These are phyloP conservation scores for Hanleya hanleyi DNA, from an alignment of 2,888 invertebrate species.

Conservation along the genomic window DNA sequence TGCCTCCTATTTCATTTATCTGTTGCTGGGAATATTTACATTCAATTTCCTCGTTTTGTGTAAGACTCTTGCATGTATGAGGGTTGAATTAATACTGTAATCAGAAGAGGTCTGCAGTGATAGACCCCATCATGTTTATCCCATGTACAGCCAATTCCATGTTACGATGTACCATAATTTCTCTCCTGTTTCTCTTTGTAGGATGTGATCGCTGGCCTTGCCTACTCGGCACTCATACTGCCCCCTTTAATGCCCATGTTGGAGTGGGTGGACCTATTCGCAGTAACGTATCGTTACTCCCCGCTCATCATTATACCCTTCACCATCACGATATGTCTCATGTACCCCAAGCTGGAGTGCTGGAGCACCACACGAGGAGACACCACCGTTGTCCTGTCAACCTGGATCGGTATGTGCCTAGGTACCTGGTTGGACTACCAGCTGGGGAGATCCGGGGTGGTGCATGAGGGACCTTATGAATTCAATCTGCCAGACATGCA, in stretches of 20 bases:
- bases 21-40: no score
- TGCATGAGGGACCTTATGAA: constrained; percentile 77
- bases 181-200: no score
- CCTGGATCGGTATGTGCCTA: constrained; percentile 79
- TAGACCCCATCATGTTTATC: no score
- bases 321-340: constrained; percentile 81
- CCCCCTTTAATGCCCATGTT: constrained; percentile 83
- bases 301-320: constrained; percentile 79
- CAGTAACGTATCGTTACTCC: constrained; percentile 81
- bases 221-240: constrained; percentile 81
- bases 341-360: constrained; percentile 86
- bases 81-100: no score
- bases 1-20: no score
- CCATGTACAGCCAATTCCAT: no score
- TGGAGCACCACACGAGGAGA: constrained; percentile 95
- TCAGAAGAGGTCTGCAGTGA: no score
- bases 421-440: constrained; percentile 91
- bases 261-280: constrained; percentile 82
- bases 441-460: constrained; percentile 79
- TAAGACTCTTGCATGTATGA: no score
- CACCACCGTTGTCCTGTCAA: constrained; percentile 87
- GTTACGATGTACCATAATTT: no score
- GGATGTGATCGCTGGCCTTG: constrained; percentile 88
- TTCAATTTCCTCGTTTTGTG: no score
- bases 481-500: constrained; percentile 86